Percentiles rank a stretch among this genome's conserved stretches.
phyloP scores from a whole-genome alignment of 1,140 invertebrate species.

The Helicoverpa armigera region DNA sequence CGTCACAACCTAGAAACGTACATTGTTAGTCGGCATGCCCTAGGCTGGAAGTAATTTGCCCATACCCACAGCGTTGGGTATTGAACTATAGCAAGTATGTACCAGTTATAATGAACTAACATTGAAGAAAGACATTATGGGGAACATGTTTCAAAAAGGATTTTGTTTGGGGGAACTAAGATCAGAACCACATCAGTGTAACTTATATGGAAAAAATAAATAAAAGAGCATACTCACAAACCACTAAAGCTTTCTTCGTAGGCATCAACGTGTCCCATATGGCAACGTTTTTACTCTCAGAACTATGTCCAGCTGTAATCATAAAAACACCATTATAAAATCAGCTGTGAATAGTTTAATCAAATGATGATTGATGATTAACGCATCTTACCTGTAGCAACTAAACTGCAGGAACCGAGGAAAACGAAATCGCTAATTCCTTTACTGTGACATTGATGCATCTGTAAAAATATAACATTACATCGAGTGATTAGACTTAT shows the following conservation, averaged over 20 bases:
- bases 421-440: conserved; percentile 99
- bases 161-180: too few relatives aligned
- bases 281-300: conserved; percentile 98
- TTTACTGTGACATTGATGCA: conserved; percentile 98
- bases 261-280: conserved; percentile 99
- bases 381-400: conserved; percentile 92
- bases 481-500: too few relatives aligned
- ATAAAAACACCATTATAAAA: conserved; percentile 15
- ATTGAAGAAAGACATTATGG: too few relatives aligned
- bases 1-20: too few relatives aligned
- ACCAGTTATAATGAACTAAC: too few relatives aligned
- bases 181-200: neutral
- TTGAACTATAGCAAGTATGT: too few relatives aligned
- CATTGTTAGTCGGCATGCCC: too few relatives aligned
- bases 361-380: too few relatives aligned
- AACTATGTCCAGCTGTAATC: conserved; percentile 95
- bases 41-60: too few relatives aligned
- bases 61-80: too few relatives aligned
- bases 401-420: conserved; percentile 97
- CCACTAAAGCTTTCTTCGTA: conserved; percentile 96
- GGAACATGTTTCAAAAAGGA: too few relatives aligned
- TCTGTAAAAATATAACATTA: conserved; percentile 89
- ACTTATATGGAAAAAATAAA: neutral
- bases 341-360: neutral
- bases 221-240: conserved; percentile 87